Percentiles rank a stretch among this genome's conserved stretches.
Evolutionary conservation across 2,797 vertebrate genomes (phyloP).

Genomic region (Phalloptychus januarius): DNA sequence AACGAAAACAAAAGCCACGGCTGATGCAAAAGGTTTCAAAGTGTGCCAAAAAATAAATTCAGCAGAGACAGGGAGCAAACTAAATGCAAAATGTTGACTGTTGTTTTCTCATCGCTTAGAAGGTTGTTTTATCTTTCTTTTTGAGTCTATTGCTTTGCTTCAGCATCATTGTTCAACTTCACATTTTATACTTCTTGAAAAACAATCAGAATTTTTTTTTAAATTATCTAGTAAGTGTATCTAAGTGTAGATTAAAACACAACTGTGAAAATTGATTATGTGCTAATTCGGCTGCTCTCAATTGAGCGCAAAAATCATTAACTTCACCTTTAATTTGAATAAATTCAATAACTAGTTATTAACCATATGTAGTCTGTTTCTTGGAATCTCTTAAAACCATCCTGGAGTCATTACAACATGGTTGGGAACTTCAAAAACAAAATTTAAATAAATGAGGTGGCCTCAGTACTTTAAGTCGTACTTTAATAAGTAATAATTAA

Average conservation of each 20-base stretch:
- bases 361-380: neutral
- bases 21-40: too few relatives aligned
- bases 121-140: neutral
- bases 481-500: slow-evolving; percentile 1
- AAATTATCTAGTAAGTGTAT: neutral
- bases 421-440: neutral
- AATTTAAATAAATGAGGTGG: neutral
- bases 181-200: neutral
- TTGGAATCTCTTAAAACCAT: neutral
- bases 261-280: neutral
- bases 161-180: neutral
- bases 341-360: neutral
- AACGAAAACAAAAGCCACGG: too few relatives aligned
- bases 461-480: neutral
- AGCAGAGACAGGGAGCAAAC: neutral
- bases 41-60: neutral
- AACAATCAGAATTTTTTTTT: neutral
- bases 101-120: neutral
- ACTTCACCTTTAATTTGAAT: neutral
- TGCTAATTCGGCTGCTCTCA: neutral
- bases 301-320: neutral
- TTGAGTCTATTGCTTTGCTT: neutral
- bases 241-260: neutral
- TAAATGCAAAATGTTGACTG: neutral
- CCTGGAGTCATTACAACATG: neutral